Base-by-base conservation (phyloP, 2,888 invertebrate genomes). In the Agrilus mali region DNA sequence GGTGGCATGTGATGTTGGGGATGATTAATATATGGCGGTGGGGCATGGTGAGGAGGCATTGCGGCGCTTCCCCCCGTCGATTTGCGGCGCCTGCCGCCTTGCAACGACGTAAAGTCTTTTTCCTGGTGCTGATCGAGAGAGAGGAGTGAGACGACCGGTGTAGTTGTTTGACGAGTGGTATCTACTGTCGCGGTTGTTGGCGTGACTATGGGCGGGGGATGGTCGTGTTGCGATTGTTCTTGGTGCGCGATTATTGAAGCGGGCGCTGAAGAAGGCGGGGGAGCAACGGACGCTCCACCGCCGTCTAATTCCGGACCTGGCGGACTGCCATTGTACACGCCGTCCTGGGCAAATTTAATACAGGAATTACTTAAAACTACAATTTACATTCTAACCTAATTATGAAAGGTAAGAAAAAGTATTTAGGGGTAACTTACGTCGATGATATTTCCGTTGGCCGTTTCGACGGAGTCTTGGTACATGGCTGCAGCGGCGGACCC, bases 101-200 rank as follows among this genome's bases (percentile, higher is more conserved):
- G 64, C 65, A 67, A 61, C 37, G 66, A 61, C 32, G 55, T 57
- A 40, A 56, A 55, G 49, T 67, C 67, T 46, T 61, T 65, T 50
- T 66, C 67, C 49, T 64, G 63, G 33, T 61, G 63, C 34, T 63
- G 59, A 41, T 66, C 66, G 46, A 66, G 55, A 20, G 59, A 55
- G 27, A 66, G 53, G 27, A 66, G 42, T 15, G 66, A 66, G 6
- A 67, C 65, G 32, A 66, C 66, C 7, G 67, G 67, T 15, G 67
- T 66, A 43, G 53, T 54, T 16, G 62, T 54, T 48, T 61, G 60
- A 20, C 63, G 58, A 8, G 48, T 46, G 10, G 45, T 44, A 42
- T 53, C 53, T 8, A 27, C 27, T 27, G 27, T 10, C 27, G 27
- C 27, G 8, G 27, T 27, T 10, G 27, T 27, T 10, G 27, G 10